A percentile compares a stretch with the other conserved stretches of the same genome.
Evolutionary conservation across 2,888 invertebrate genomes (phyloP).

Genomic region (Heliconius ethilla): DNA sequence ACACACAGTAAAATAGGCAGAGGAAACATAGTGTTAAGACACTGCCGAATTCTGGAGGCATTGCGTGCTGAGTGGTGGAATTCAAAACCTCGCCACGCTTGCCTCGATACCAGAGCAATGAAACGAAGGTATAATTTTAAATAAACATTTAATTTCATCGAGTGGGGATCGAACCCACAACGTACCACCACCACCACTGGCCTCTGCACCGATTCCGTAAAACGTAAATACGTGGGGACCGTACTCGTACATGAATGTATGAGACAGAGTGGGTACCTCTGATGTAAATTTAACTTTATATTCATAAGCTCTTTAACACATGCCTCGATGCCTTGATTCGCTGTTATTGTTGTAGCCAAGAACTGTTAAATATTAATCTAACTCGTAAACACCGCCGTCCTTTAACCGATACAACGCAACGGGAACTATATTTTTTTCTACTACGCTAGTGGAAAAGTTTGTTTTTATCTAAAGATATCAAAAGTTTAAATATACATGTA

Average conservation of each 20-base stretch:
- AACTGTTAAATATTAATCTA: slow-evolving; percentile 72
- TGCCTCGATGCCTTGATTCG: slow-evolving; percentile 61
- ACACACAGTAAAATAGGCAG: no score
- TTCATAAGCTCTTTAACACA: slow-evolving; percentile 68
- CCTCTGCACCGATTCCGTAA: slow-evolving; percentile 34
- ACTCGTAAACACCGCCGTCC: slow-evolving; percentile 53
- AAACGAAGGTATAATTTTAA: no score
- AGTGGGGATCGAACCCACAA: no score
- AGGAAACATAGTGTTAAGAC: no score
- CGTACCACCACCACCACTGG: no score
- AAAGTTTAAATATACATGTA: no score
- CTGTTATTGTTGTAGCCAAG: slow-evolving; percentile 62
- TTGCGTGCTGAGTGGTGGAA: no score
- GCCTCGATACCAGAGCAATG: no score
- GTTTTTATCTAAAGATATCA: slow-evolving; percentile 31
- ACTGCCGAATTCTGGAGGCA: no score
- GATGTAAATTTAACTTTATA: slow-evolving; percentile 66
- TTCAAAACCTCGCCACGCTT: no score
- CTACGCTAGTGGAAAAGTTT: slow-evolving; percentile 57
- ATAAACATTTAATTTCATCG: no score
- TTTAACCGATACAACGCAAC: slow-evolving; percentile 54
- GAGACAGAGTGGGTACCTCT: slow-evolving; percentile 53
- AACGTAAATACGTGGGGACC: slow-evolving; percentile 46
- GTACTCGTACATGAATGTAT: slow-evolving; percentile 59
- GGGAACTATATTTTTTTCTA: slow-evolving; percentile 54